Evolutionary conservation across 2,797 vertebrate genomes (phyloP).

Genomic region (Pangasius larnaudii): DNA sequence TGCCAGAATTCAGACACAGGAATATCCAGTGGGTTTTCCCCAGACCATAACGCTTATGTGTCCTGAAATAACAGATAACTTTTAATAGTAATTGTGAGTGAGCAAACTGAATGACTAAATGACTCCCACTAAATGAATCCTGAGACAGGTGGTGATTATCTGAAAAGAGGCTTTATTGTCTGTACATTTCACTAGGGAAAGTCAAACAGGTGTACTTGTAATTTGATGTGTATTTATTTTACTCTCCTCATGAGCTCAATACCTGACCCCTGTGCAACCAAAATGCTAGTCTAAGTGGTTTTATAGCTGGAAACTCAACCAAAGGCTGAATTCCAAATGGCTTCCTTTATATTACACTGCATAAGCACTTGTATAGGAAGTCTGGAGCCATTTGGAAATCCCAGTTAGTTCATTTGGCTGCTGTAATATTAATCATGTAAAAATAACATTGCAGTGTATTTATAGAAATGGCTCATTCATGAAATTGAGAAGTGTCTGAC

Average conservation of each 20-base stretch:
- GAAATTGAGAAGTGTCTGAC: background rate
- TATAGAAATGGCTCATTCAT: background rate
- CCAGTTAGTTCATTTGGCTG: background rate
- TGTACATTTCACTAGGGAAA: background rate
- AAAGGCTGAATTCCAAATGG: slow-evolving; percentile 1
- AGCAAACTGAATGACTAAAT: background rate
- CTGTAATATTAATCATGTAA: background rate
- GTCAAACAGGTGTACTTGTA: background rate
- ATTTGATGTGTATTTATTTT: background rate
- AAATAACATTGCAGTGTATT: background rate
- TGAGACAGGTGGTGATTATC: background rate
- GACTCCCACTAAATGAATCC: background rate
- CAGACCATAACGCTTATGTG: background rate
- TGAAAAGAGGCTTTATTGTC: slow-evolving; percentile 1
- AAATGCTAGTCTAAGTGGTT: background rate
- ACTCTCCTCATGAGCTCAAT: background rate
- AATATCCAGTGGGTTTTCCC: background rate
- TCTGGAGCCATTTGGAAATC: background rate
- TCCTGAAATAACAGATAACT: too few species aligned
- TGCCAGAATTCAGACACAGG: background rate
- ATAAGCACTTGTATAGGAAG: background rate
- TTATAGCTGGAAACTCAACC: background rate
- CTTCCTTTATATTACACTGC: background rate
- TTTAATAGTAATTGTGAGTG: background rate
- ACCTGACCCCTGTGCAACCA: background rate